Conservation (phyloP, 2,113 vertebrate genomes). For the Sebastes schlegelii region DNA sequence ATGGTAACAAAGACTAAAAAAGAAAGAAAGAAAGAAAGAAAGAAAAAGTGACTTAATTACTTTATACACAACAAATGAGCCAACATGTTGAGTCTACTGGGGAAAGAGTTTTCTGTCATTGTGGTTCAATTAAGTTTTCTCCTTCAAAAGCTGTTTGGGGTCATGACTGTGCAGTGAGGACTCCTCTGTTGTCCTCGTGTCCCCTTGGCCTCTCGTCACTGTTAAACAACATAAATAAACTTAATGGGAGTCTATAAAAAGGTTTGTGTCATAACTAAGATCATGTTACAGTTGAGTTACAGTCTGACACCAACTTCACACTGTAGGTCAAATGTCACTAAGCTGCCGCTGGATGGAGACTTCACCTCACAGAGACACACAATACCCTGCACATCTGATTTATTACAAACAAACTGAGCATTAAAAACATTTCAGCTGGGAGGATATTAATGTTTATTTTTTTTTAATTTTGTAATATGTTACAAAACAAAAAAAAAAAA, state of each 20-base stretch:
- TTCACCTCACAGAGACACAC: not conserved
- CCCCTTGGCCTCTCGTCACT: not conserved
- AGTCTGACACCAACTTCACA: not conserved
- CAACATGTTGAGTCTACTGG: not conserved
- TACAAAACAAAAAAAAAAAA: constrained; percentile 12
- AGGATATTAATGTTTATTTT: not conserved
- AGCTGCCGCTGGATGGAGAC: not conserved
- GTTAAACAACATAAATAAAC: not conserved
- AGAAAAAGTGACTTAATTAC: no score
- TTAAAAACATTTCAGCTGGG: not conserved
- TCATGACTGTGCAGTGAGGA: not conserved
- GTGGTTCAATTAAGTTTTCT: constrained; percentile 27
- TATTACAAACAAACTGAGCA: not conserved
- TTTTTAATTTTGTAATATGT: constrained; percentile 24
- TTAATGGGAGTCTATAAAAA: no score
- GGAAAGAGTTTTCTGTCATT: not conserved
- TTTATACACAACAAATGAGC: not conserved
- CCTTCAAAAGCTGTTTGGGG: not conserved
- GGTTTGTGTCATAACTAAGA: not conserved
- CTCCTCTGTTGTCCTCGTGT: not conserved
- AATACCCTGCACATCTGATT: not conserved
- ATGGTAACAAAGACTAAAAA: not conserved
- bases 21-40: not conserved
- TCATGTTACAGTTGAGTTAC: not conserved
- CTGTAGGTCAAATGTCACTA: not conserved